Conservation (phyloP, 2,113 vertebrate genomes). For the Lynx canadensis region DNA sequence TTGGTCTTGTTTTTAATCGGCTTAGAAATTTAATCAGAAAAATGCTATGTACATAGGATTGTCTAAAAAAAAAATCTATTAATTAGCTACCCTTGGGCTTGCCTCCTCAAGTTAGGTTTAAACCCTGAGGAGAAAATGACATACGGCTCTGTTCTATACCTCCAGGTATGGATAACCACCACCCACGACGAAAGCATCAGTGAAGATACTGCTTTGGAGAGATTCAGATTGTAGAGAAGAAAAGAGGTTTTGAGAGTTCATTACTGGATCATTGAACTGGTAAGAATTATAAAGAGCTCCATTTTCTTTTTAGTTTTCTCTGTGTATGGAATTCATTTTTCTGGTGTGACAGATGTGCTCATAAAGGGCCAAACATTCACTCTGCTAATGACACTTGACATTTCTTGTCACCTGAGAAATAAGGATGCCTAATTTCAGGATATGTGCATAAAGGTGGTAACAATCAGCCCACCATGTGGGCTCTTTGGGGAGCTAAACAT, state of each 20-base stretch:
- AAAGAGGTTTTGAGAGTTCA: not conserved
- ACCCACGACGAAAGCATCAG: not conserved
- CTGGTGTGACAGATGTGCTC: not conserved
- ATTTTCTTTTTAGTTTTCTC: not conserved
- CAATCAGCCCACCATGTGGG: not conserved
- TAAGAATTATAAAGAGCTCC: not conserved
- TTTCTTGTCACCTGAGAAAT: not conserved
- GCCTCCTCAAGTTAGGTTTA: conserved; percentile 23
- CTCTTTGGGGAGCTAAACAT: not conserved
- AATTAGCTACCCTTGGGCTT: conserved; percentile 56
- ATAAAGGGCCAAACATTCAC: not conserved
- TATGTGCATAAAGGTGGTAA: not conserved
- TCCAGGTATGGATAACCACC: not conserved
- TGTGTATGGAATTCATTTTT: not conserved
- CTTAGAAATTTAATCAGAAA: conserved; percentile 64
- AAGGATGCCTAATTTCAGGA: not conserved
- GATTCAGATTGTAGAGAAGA: conserved; percentile 38
- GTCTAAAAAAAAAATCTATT: conserved; percentile 29
- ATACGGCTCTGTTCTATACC: not conserved
- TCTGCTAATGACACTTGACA: conserved; percentile 18
- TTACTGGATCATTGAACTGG: conserved; percentile 13
- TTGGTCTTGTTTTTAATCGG: conserved; percentile 52
- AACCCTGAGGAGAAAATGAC: conserved; percentile 33
- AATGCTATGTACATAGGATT: not conserved
- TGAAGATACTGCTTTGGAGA: not conserved